Evolutionary conservation across 2,113 vertebrate genomes (phyloP).

Genomic region (Tychaedon coryphoeus): DNA sequence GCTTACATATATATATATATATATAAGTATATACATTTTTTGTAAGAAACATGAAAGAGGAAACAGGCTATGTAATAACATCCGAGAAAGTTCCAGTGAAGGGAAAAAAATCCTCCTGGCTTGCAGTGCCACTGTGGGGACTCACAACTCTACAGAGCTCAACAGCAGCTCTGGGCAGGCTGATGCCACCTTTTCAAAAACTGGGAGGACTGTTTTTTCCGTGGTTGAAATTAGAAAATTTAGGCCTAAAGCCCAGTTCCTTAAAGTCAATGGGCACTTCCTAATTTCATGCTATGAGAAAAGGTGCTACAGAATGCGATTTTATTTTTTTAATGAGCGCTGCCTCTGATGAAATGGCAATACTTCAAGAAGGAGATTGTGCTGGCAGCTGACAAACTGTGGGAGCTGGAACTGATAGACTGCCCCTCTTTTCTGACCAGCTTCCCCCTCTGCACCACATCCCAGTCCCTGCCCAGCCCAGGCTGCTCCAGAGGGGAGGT

Average conservation of each 20-base stretch:
- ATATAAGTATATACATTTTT: not conserved
- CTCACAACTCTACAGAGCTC: not conserved
- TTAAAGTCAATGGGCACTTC: not conserved
- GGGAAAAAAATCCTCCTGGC: not conserved
- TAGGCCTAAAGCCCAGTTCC: not conserved
- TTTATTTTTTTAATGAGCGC: not conserved
- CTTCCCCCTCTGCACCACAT: rapidly evolving
- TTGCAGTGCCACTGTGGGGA: not conserved
- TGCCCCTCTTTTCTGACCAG: rapidly evolving
- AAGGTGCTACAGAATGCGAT: not conserved
- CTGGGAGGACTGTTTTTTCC: not conserved
- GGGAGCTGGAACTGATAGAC: too few species aligned
- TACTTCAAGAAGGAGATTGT: not conserved
- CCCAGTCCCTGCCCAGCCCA: rapidly evolving
- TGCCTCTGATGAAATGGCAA: not conserved
- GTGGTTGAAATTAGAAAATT: not conserved
- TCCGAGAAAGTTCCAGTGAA: not conserved
- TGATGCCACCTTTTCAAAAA: not conserved
- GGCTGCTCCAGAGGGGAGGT: too few species aligned
- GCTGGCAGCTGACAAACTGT: not conserved
- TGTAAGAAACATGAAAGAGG: not conserved
- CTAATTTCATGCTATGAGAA: not conserved
- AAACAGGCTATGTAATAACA: not conserved
- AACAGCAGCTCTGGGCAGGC: not conserved
- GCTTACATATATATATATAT: not conserved